Evolutionary conservation across 2,888 invertebrate species (phyloP).

Genomic region (Plemyria rubiginata): DNA sequence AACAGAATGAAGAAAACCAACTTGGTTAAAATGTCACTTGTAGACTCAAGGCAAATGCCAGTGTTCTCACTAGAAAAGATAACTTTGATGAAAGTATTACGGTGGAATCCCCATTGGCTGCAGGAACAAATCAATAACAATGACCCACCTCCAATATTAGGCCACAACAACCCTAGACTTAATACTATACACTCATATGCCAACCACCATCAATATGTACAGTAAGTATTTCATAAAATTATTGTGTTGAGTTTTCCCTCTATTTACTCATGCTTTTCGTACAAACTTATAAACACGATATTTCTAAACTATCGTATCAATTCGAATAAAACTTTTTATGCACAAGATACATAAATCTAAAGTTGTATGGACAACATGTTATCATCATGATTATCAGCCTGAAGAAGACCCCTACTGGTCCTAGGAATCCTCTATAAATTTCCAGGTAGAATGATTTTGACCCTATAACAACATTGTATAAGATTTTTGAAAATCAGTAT

Average conservation of each 20-base stretch:
- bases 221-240: constrained; percentile 63
- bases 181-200: constrained; percentile 83
- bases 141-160: constrained; percentile 83
- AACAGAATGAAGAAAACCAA: constrained; percentile 71
- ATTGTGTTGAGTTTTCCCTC: not conserved
- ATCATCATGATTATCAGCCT: too few species aligned
- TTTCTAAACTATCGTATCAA: not conserved
- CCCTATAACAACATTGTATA: too few species aligned
- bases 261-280: not conserved
- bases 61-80: constrained; percentile 71
- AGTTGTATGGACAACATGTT: too few species aligned
- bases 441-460: too few species aligned
- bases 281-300: not conserved
- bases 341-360: too few species aligned
- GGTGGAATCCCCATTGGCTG: constrained; percentile 89
- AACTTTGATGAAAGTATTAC: constrained; percentile 83
- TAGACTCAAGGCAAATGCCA: constrained; percentile 61
- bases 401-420: too few species aligned
- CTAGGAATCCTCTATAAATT: too few species aligned
- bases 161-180: constrained; percentile 73
- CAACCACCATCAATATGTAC: constrained; percentile 85
- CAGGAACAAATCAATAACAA: constrained; percentile 78
- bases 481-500: too few species aligned
- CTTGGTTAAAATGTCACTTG: constrained; percentile 58
- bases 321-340: too few species aligned